phyloP scores from a whole-genome alignment of 2,797 vertebrate species.

The Lophotriccus pileatus region DNA sequence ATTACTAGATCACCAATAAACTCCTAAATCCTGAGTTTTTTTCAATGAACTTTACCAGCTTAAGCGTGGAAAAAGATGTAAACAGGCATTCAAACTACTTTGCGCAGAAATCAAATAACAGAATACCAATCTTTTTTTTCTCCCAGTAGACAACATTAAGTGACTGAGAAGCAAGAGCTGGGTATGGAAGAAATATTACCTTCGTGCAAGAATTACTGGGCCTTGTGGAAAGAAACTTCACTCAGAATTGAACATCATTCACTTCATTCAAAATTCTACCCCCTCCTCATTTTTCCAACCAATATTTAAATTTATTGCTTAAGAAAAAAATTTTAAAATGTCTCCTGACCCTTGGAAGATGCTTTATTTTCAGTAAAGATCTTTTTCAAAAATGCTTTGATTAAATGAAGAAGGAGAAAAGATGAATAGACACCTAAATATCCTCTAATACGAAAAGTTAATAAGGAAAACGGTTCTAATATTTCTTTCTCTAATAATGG shows the following conservation, averaged over 20 bases:
- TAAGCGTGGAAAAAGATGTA: background rate
- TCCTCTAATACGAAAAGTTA: conserved; percentile 75
- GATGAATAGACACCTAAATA: conserved; percentile 64
- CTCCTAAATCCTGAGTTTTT: background rate
- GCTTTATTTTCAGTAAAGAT: conserved; percentile 2
- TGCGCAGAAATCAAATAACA: background rate
- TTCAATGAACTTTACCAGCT: background rate
- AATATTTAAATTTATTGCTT: conserved; percentile 24
- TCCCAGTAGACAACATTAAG: background rate
- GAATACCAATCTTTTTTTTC: background rate
- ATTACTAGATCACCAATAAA: background rate
- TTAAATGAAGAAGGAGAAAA: conserved; percentile 44
- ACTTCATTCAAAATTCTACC: background rate
- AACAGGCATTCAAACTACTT: background rate
- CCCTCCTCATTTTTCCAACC: background rate
- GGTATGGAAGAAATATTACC: background rate
- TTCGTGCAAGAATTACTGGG: background rate
- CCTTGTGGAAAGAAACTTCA: background rate
- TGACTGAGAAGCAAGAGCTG: background rate
- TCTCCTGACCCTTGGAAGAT: conserved; percentile 29
- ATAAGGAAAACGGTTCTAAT: conserved; percentile 76
- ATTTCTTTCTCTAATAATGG: conserved; percentile 76
- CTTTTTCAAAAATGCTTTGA: conserved; percentile 31
- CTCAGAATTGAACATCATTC: background rate
- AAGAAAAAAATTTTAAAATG: background rate